phyloP scores from a whole-genome alignment of 2,888 invertebrate species.

The Drosophila kanekoi region DNA sequence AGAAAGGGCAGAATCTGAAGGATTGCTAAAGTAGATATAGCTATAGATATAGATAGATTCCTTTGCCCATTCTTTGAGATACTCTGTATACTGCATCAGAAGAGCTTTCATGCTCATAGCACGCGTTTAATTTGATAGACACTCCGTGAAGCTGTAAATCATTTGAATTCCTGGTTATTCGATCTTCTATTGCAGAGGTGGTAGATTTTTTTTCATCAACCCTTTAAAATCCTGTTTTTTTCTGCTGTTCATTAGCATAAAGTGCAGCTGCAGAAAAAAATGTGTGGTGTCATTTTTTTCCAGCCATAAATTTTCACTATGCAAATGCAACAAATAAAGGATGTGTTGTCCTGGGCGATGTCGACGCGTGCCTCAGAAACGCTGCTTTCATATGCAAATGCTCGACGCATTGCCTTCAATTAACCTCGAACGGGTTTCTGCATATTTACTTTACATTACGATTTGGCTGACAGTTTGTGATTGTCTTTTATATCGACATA shows the following conservation, averaged over 20 bases:
- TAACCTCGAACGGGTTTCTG: constrained; percentile 21
- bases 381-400: constrained; percentile 63
- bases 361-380: constrained; percentile 53
- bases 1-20: too few relatives aligned
- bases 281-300: constrained; percentile 54
- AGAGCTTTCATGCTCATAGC: not conserved
- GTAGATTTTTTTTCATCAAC: constrained; percentile 42
- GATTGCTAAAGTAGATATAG: too few relatives aligned
- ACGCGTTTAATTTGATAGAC: not conserved
- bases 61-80: not conserved
- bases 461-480: not conserved
- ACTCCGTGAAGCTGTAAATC: constrained; percentile 29
- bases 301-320: constrained; percentile 46
- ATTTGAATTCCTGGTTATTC: constrained; percentile 26
- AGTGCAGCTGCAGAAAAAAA: constrained; percentile 65
- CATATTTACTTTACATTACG: constrained; percentile 9
- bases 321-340: constrained; percentile 35
- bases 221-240: constrained; percentile 42
- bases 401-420: constrained; percentile 37
- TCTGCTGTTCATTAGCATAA: constrained; percentile 60
- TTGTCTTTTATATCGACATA: not conserved
- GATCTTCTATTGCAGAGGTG: constrained; percentile 24
- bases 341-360: constrained; percentile 22
- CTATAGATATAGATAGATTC: too few relatives aligned
- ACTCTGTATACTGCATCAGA: not conserved